Percentiles rank a stretch among this genome's conserved stretches.
Conservation (phyloP, 2,797 vertebrate genomes). For the Pangasius macronema region DNA sequence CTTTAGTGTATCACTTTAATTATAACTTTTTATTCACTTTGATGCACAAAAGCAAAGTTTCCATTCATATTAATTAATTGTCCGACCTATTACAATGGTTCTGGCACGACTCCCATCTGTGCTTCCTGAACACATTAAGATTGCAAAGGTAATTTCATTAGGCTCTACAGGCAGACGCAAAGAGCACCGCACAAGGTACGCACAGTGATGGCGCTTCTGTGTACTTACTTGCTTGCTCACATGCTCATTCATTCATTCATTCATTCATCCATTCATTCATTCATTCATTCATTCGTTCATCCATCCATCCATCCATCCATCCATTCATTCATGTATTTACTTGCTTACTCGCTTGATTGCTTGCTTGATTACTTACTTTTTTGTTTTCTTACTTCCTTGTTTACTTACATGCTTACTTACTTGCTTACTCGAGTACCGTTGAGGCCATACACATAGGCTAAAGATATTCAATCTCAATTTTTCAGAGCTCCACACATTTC, state of each 20-base stretch:
- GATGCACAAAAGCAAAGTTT: background rate
- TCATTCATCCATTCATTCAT: background rate
- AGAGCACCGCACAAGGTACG: background rate
- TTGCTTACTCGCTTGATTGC: background rate
- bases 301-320: background rate
- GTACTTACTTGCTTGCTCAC: background rate
- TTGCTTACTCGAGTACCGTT: background rate
- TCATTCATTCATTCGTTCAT: background rate
- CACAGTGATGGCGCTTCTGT: background rate
- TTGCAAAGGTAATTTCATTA: background rate
- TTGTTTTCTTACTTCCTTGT: background rate
- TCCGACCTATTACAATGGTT: background rate
- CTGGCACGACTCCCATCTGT: background rate
- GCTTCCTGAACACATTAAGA: constrained; percentile 1
- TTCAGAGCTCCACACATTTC: background rate
- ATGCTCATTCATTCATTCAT: background rate
- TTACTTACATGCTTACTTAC: background rate
- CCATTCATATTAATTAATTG: background rate
- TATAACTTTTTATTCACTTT: background rate
- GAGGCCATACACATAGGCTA: background rate
- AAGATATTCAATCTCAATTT: background rate
- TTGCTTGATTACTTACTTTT: too few species aligned
- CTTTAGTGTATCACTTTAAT: background rate
- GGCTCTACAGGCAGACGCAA: background rate
- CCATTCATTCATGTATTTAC: too few species aligned